phyloP scores from a whole-genome alignment of 23 tunicate genomes.

The Clavelina lepadiformis region DNA sequence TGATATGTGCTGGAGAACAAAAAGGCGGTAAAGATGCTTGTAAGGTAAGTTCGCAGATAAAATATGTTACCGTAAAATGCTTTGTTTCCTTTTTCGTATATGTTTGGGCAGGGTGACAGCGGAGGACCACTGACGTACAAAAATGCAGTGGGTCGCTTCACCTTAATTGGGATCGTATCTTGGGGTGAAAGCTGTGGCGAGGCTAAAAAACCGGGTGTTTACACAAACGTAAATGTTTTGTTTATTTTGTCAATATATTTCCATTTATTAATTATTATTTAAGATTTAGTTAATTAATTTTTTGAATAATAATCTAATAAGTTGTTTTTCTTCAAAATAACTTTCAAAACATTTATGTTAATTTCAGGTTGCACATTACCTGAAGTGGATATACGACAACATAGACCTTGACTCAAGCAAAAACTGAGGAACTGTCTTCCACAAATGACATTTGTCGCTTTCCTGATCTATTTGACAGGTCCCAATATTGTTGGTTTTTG shows the following conservation, averaged over 20 bases:
- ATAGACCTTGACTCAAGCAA: too few relatives aligned
- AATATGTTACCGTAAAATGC: too few relatives aligned
- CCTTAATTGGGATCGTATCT: slow-evolving; percentile 16
- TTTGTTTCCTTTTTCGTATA: too few relatives aligned
- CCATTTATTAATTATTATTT: not conserved
- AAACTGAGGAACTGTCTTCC: too few relatives aligned
- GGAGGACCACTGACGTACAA: slow-evolving; percentile 20
- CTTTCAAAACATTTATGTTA: not conserved
- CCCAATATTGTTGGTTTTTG: too few relatives aligned
- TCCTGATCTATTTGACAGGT: too few relatives aligned
- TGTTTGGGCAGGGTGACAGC: slow-evolving; percentile 28
- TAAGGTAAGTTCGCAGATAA: slow-evolving; percentile 7
- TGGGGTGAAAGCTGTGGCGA: slow-evolving; percentile 34
- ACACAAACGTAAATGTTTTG: slow-evolving; percentile 19
- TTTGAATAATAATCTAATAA: not conserved
- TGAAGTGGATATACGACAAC: slow-evolving; percentile 8
- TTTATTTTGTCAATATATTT: not conserved
- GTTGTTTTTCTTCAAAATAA: not conserved
- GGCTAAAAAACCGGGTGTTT: slow-evolving; percentile 22
- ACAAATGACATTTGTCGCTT: too few relatives aligned
- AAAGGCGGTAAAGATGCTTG: slow-evolving; percentile 28
- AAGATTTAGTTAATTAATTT: not conserved
- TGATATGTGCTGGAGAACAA: slow-evolving; percentile 22
- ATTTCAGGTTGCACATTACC: slow-evolving; percentile 16
- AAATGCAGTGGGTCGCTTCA: not conserved